phyloP scores from a whole-genome alignment of 2,113 vertebrate species.

The Oryzias melastigma region DNA sequence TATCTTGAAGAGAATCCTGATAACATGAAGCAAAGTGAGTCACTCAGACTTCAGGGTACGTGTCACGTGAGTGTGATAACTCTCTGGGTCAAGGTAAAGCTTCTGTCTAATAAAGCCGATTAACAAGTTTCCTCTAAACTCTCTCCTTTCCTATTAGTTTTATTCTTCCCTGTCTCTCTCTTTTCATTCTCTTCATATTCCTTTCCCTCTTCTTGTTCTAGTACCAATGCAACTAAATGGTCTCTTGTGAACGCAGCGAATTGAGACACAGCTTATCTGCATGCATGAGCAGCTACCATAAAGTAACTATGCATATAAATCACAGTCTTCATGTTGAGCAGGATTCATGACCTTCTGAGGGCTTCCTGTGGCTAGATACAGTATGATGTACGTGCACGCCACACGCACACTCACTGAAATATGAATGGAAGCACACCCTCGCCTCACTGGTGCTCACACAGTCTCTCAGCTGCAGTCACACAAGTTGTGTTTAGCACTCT shows the following conservation, averaged over 20 bases:
- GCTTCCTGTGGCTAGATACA: conserved; percentile 51
- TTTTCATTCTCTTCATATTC: conserved; percentile 3
- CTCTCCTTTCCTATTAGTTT: background rate
- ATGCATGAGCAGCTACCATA: conserved; percentile 63
- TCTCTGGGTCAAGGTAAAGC: conserved; percentile 46
- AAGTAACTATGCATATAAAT: conserved; percentile 69
- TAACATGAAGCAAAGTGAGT: conserved; percentile 46
- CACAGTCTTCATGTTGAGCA: conserved; percentile 40
- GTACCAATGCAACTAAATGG: conserved; percentile 33
- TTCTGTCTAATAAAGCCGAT: conserved; percentile 47
- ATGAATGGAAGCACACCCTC: conserved; percentile 3
- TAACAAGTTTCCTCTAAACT: conserved; percentile 36
- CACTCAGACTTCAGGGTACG: conserved; percentile 1
- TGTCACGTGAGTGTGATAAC: conserved; percentile 16
- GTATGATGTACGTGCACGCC: conserved; percentile 13
- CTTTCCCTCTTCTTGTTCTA: background rate
- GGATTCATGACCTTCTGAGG: conserved; percentile 56
- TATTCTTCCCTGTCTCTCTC: conserved; percentile 2
- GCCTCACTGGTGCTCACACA: conserved; percentile 13
- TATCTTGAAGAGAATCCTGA: conserved; percentile 42
- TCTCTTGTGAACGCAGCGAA: conserved; percentile 68
- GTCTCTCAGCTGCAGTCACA: conserved; percentile 25
- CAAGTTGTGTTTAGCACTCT: conserved; percentile 41
- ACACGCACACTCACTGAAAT: conserved; percentile 5
- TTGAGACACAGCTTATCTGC: conserved; percentile 59